Evolutionary conservation across 2,888 invertebrate genomes (phyloP).

Genomic region (Teleogryllus oceanicus): DNA sequence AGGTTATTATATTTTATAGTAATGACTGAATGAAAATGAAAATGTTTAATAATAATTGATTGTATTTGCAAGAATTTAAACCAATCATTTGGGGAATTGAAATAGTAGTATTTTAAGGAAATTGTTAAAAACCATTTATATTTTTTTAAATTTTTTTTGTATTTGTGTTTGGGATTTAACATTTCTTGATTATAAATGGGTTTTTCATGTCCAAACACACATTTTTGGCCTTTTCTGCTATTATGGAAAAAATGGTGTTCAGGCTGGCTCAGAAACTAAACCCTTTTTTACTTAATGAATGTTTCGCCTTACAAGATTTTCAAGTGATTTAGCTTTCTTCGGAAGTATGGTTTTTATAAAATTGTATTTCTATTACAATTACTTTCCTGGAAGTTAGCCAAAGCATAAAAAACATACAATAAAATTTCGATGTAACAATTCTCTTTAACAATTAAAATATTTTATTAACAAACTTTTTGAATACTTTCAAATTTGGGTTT

Average conservation of each 20-base stretch:
- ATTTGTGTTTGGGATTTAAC: conserved; percentile 49
- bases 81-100: too few species aligned
- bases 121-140: conserved; percentile 37
- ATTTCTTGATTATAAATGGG: conserved; percentile 71
- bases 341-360: too few species aligned
- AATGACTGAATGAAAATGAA: too few species aligned
- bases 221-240: conserved; percentile 68
- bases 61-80: too few species aligned
- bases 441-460: neutral
- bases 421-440: too few species aligned
- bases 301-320: conserved; percentile 60
- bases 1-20: too few species aligned
- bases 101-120: too few species aligned
- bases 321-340: conserved; percentile 43
- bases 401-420: too few species aligned
- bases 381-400: too few species aligned
- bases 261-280: conserved; percentile 58
- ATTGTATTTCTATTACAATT: too few species aligned
- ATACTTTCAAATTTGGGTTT: neutral
- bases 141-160: neutral
- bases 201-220: conserved; percentile 76
- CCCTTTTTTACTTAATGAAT: conserved; percentile 56
- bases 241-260: conserved; percentile 62
- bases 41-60: too few species aligned
- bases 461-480: too few species aligned